phyloP scores from a whole-genome alignment of 2,113 vertebrate genomes.

The Mixornis gularis region DNA sequence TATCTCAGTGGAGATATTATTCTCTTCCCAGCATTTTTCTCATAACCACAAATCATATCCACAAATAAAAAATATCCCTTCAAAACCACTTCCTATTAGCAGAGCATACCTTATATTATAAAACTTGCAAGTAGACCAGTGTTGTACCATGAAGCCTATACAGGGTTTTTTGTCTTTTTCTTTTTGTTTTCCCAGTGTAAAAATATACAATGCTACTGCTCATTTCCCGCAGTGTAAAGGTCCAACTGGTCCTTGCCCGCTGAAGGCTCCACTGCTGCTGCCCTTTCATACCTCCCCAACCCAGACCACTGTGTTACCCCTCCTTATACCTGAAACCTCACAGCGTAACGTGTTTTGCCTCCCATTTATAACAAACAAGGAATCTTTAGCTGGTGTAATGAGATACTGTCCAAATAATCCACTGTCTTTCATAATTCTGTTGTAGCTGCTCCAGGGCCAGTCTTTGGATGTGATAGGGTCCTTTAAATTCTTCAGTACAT shows the following conservation, averaged over 20 bases:
- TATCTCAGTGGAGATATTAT: slow-evolving; percentile 31
- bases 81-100: slow-evolving; percentile 57
- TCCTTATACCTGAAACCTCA: slow-evolving; percentile 87
- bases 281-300: slow-evolving; percentile 91
- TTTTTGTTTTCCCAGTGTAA: slow-evolving; percentile 67
- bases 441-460: slow-evolving; percentile 83
- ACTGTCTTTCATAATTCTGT: slow-evolving; percentile 84
- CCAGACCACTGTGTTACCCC: slow-evolving; percentile 89
- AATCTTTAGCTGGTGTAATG: slow-evolving; percentile 83
- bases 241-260: slow-evolving; percentile 23
- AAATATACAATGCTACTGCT: slow-evolving; percentile 75
- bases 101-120: slow-evolving; percentile 61
- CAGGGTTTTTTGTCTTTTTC: slow-evolving; percentile 34
- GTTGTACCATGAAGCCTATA: slow-evolving; percentile 75
- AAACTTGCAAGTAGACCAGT: slow-evolving; percentile 76
- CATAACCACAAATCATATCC: slow-evolving; percentile 58
- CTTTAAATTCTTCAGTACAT: slow-evolving; percentile 80
- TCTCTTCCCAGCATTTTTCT: slow-evolving; percentile 22
- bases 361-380: slow-evolving; percentile 87
- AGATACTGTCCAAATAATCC: slow-evolving; percentile 93
- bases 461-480: slow-evolving; percentile 73
- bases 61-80: slow-evolving; percentile 43
- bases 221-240: slow-evolving; percentile 50
- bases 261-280: slow-evolving; percentile 6
- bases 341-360: slow-evolving; percentile 85